These are phyloP conservation scores for Megamerina dolium DNA, from an alignment of 2,888 invertebrate species.

Conservation along the genomic window DNA sequence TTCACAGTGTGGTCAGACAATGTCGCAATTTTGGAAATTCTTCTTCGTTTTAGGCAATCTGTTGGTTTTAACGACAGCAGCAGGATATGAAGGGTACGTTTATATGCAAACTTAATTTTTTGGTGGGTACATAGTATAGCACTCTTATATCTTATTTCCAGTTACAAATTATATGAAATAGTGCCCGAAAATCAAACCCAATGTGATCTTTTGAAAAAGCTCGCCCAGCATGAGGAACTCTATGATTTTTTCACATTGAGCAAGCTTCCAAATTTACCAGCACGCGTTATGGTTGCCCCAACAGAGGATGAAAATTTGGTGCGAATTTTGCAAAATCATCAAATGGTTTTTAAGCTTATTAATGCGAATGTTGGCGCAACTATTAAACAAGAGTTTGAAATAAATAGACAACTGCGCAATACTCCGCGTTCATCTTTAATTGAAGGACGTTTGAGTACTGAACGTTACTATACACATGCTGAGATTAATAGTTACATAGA, in stretches of 20 bases:
- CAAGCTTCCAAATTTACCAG: constrained; percentile 20
- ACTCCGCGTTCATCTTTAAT: constrained; percentile 23
- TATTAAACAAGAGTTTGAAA: constrained; percentile 24
- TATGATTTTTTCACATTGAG: constrained; percentile 32
- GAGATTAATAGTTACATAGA: constrained; percentile 53
- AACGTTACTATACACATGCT: constrained; percentile 34
- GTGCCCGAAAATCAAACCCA: constrained; percentile 22
- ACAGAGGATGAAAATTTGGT: constrained; percentile 12
- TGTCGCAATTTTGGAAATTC: too few relatives aligned
- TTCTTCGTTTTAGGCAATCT: too few relatives aligned
- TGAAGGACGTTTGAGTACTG: constrained; percentile 31
- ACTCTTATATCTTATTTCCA: too few relatives aligned
- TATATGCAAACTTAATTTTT: too few relatives aligned
- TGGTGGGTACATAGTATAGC: too few relatives aligned
- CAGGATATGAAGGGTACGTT: background rate
- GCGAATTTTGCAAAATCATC: constrained; percentile 15
- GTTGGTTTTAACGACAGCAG: too few relatives aligned
- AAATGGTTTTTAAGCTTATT: constrained; percentile 22
- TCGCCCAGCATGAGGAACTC: constrained; percentile 15
- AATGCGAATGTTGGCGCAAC: constrained; percentile 29
- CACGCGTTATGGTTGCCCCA: constrained; percentile 32
- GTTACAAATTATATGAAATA: constrained; percentile 35
- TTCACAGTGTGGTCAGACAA: too few relatives aligned
- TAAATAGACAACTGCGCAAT: constrained; percentile 23
- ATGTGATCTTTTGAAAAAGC: constrained; percentile 20